Evolutionary conservation across 2,113 vertebrate genomes (phyloP).

Genomic region (Archilochus colubris): DNA sequence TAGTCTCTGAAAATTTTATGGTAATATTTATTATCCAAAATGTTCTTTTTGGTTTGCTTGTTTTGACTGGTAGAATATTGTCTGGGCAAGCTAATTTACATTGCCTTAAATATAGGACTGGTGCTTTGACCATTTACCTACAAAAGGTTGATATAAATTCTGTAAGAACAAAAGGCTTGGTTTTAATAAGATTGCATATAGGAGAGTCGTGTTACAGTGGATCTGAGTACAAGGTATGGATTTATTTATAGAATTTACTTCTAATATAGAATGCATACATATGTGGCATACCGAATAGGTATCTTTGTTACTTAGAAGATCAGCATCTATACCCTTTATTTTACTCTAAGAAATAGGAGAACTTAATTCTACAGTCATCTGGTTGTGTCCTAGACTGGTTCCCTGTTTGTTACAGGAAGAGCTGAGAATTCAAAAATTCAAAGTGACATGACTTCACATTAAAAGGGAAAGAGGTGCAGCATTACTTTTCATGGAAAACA

Average conservation of each 20-base stretch:
- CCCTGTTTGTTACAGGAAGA: accelerated
- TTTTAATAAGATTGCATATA: not conserved
- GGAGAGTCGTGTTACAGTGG: not conserved
- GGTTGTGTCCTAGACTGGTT: not conserved
- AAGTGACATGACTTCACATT: not conserved
- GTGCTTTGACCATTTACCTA: not conserved
- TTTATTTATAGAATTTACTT: not conserved
- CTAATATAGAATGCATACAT: not conserved
- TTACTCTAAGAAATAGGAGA: not conserved
- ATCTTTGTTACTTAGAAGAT: not conserved
- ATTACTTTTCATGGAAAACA: not conserved
- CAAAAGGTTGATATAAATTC: not conserved
- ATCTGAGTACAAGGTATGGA: not conserved
- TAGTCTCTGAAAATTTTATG: not conserved
- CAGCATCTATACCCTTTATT: not conserved
- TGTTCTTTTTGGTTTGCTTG: not conserved
- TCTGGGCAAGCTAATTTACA: not conserved
- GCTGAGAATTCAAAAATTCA: not conserved
- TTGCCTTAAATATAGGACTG: not conserved
- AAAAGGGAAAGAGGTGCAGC: not conserved
- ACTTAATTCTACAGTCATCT: not conserved
- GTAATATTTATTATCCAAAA: not conserved
- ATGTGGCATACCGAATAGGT: not conserved
- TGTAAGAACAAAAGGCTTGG: not conserved
- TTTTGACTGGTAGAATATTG: not conserved